phyloP scores from a whole-genome alignment of 2,888 invertebrate genomes.

The Leucophora obtusa region DNA sequence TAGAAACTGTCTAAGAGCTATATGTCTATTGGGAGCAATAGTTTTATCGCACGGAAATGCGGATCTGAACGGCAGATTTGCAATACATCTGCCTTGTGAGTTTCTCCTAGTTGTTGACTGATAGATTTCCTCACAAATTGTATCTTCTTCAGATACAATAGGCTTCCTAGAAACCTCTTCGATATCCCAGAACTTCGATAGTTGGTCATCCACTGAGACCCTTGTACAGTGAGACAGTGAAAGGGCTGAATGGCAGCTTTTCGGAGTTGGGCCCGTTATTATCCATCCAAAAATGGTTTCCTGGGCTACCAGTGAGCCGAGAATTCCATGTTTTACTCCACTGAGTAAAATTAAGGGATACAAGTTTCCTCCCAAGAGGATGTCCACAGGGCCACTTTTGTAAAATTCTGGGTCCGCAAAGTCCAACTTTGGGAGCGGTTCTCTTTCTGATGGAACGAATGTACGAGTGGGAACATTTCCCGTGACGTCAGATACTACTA shows the following conservation, averaged over 20 bases:
- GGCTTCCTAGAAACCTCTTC: neutral
- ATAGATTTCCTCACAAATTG: neutral
- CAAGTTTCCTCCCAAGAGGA: slow-evolving; percentile 9
- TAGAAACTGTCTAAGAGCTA: neutral
- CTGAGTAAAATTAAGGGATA: slow-evolving; percentile 13
- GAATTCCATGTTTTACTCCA: neutral
- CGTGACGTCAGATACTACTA: neutral
- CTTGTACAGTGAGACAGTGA: slow-evolving; percentile 7
- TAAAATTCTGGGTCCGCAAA: slow-evolving; percentile 3
- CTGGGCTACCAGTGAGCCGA: slow-evolving; percentile 15
- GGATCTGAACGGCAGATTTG: neutral
- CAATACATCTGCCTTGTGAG: neutral
- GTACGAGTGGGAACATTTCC: slow-evolving; percentile 1
- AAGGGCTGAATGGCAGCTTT: neutral
- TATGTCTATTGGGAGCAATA: neutral
- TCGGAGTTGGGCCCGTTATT: slow-evolving; percentile 10
- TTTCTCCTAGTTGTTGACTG: neutral
- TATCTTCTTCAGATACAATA: slow-evolving; percentile 5
- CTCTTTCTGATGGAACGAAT: neutral
- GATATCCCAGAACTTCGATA: neutral
- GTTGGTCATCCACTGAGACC: slow-evolving; percentile 7
- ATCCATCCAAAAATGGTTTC: slow-evolving; percentile 45
- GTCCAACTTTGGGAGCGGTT: neutral
- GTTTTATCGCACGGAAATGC: neutral
- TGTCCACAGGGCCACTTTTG: slow-evolving; percentile 2